Evolutionary conservation across 2,113 vertebrate genomes (phyloP).

Genomic region (Eubucco bourcierii): DNA sequence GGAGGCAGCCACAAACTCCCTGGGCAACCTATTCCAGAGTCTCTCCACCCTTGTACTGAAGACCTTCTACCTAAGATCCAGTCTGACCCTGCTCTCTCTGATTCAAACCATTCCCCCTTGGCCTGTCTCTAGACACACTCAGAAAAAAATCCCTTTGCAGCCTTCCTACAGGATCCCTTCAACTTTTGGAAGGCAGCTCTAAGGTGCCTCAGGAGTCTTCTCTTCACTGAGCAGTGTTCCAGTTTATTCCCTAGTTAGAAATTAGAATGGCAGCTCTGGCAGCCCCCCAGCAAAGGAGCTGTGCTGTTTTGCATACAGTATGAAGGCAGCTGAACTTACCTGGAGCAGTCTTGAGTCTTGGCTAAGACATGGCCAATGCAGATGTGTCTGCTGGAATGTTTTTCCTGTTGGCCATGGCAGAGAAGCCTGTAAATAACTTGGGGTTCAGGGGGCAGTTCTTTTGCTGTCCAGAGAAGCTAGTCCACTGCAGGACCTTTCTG

Average conservation of each 20-base stretch:
- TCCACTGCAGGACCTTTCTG: not conserved
- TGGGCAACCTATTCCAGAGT: no score
- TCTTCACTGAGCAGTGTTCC: not conserved
- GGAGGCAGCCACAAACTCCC: no score
- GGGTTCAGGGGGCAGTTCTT: not conserved
- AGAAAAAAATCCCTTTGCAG: no score
- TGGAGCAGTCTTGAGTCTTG: not conserved
- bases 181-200: no score
- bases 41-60: no score
- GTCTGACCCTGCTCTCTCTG: no score
- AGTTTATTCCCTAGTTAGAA: not conserved
- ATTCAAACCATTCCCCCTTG: no score
- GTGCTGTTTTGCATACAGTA: rapidly evolving
- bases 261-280: not conserved
- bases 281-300: not conserved
- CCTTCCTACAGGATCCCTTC: no score
- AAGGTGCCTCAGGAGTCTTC: no score
- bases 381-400: not conserved
- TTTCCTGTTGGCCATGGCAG: not conserved
- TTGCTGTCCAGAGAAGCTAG: not conserved
- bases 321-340: not conserved
- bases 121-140: no score
- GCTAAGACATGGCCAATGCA: not conserved
- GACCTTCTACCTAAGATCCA: no score
- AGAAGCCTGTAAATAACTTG: not conserved